These are phyloP conservation scores for Brienomyrus brachyistius DNA, from an alignment of 2,113 vertebrate species.

Conservation along the genomic window DNA sequence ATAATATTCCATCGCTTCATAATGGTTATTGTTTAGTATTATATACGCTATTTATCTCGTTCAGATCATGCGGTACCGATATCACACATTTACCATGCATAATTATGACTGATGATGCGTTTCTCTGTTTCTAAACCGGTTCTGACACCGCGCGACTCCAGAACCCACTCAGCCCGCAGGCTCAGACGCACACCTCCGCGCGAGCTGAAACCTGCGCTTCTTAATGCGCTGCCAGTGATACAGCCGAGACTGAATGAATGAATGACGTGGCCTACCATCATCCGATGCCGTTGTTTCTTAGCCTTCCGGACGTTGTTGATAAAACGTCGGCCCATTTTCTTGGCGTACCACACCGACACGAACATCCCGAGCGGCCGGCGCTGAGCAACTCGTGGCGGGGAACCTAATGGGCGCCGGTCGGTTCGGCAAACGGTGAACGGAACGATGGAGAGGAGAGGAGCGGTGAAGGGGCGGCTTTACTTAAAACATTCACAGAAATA, in stretches of 20 bases:
- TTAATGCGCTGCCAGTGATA: background rate
- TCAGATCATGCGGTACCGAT: background rate
- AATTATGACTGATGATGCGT: background rate
- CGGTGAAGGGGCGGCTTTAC: background rate
- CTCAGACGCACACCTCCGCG: background rate
- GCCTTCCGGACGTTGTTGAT: slow-evolving; percentile 63
- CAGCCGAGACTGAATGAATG: background rate
- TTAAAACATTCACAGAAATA: background rate
- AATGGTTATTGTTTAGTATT: background rate
- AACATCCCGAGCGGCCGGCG: slow-evolving; percentile 53
- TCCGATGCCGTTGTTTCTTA: slow-evolving; percentile 61
- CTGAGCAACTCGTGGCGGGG: slow-evolving; percentile 5
- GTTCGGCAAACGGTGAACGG: slow-evolving; percentile 9
- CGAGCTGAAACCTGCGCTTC: background rate
- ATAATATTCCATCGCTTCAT: background rate
- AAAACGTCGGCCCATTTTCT: slow-evolving; percentile 65
- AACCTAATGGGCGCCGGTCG: slow-evolving; percentile 20
- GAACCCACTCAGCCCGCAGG: background rate
- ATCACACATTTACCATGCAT: background rate
- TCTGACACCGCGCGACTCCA: background rate
- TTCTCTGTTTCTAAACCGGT: background rate
- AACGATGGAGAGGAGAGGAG: slow-evolving; percentile 11
- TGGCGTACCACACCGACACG: slow-evolving; percentile 71
- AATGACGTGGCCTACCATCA: slow-evolving; percentile 50
- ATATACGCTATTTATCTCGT: background rate